Evolutionary conservation across 2,113 vertebrate genomes (phyloP), one percentile per base, ranked within the genome.

Genomic region (Neotoma lepida): DNA sequence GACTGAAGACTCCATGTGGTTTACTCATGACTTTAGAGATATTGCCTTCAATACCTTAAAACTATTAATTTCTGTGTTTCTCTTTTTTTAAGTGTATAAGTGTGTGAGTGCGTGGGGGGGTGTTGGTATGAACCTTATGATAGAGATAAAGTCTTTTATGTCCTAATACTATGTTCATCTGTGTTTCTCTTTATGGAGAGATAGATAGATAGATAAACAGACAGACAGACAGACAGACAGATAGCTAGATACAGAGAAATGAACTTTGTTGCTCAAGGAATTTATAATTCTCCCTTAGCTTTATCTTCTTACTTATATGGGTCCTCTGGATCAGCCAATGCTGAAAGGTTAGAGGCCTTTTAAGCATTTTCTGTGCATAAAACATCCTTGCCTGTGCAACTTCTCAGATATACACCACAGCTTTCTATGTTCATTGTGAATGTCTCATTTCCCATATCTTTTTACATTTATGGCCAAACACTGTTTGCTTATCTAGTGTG

Each of bases 211-310:
- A 51, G 46, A 35, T 35, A 5, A 4, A 66, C 14, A 13, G 30
- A 33, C 2, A 30, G 28, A 18, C 1, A 4, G 44, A 77, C 14
- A 33, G 28, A 49, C 4, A 49, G 74, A 49, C 2, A 77, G 74
- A 76, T n/a, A n/a, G n/a, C n/a, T n/a, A n/a, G 71, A 30, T 41
- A 74, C 4, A 44, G 41, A 74, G 10, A 46, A 28, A 76, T 12
- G n/a, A 9, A 2, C 1, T 3, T 58, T 64, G 26, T 22, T 18
- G 28, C 0, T 49, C 35, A 46, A 2, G 28, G 0, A 63, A n/a
- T 84, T 88, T 54, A 44, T 33, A 51, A n/a, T 18, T 63, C 63
- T 61, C 1, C 26, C 4, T 56, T 74, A 64, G 22, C 64, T 22
- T 90, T 61, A 76, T 61, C 3, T 70, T 94, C 41, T n/a, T 58